These are phyloP conservation scores for Andrena bucephala DNA, from an alignment of 2,888 invertebrate species.

Conservation along the genomic window DNA sequence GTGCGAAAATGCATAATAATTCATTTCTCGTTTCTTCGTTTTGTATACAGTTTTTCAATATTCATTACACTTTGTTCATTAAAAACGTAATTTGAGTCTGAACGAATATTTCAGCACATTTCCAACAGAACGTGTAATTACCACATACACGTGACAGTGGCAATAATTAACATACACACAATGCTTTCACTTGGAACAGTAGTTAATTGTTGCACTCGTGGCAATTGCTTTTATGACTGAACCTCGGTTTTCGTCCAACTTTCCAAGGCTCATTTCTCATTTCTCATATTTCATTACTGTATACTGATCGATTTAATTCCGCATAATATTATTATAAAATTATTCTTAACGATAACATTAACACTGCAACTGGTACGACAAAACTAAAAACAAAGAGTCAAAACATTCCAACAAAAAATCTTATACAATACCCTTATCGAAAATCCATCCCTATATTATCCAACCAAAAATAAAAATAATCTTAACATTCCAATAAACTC, in stretches of 20 bases:
- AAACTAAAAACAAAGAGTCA: too few species aligned
- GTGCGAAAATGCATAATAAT: not conserved
- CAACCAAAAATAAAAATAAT: too few species aligned
- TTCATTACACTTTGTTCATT: not conserved
- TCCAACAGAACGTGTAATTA: slow-evolving; percentile 12
- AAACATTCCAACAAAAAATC: too few species aligned
- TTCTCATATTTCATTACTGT: not conserved
- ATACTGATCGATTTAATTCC: too few species aligned
- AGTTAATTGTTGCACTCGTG: slow-evolving; percentile 18
- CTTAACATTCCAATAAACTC: not conserved
- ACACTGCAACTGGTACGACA: too few species aligned
- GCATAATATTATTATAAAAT: too few species aligned
- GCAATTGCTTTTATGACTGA: slow-evolving; percentile 5
- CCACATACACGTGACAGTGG: not conserved
- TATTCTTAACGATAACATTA: too few species aligned
- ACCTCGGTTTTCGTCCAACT: not conserved
- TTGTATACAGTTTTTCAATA: not conserved
- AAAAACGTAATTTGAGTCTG: not conserved
- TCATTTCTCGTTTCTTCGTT: not conserved
- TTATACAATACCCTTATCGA: too few species aligned
- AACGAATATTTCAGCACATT: not conserved
- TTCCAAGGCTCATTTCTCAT: not conserved
- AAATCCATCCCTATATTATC: too few species aligned
- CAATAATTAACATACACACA: slow-evolving; percentile 27
- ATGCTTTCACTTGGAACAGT: not conserved